Evolutionary conservation across 2,113 vertebrate species (phyloP).

Genomic region (Aplodontia rufa): DNA sequence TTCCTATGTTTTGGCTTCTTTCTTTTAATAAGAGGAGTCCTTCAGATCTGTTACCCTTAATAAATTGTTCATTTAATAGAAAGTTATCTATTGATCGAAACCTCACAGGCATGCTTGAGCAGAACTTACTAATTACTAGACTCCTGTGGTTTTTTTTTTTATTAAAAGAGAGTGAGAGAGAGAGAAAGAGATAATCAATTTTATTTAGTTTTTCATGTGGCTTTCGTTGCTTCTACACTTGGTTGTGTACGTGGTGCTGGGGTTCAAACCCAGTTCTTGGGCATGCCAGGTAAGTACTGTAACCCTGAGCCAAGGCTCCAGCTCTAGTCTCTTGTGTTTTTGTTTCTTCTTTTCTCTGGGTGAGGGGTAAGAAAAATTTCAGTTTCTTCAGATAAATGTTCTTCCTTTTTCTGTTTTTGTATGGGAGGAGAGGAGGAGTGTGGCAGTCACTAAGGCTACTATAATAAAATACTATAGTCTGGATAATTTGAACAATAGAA

Average conservation of each 20-base stretch:
- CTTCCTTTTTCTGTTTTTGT: slow-evolving; percentile 5
- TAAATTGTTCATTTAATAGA: slow-evolving; percentile 25
- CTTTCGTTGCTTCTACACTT: too few species aligned
- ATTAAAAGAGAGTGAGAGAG: too few species aligned
- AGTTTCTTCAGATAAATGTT: slow-evolving; percentile 6
- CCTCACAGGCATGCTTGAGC: neutral
- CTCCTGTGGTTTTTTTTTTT: too few species aligned
- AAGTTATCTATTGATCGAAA: slow-evolving; percentile 11
- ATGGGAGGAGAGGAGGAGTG: neutral
- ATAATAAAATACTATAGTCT: neutral
- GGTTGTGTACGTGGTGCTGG: too few species aligned
- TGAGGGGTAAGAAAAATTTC: slow-evolving; percentile 8
- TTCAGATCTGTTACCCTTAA: slow-evolving; percentile 24
- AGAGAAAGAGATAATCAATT: too few species aligned
- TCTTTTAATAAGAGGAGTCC: slow-evolving; percentile 13
- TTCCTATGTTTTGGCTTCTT: neutral
- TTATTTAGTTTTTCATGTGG: too few species aligned
- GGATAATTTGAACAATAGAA: neutral
- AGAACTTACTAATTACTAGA: slow-evolving; percentile 43
- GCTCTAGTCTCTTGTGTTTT: too few species aligned
- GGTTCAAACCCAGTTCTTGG: too few species aligned
- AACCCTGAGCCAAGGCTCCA: too few species aligned
- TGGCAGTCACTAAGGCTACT: neutral
- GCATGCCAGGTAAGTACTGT: too few species aligned
- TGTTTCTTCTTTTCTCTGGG: slow-evolving; percentile 9